Conservation (phyloP, 2,113 vertebrate species). For the Thunnus thynnus region DNA sequence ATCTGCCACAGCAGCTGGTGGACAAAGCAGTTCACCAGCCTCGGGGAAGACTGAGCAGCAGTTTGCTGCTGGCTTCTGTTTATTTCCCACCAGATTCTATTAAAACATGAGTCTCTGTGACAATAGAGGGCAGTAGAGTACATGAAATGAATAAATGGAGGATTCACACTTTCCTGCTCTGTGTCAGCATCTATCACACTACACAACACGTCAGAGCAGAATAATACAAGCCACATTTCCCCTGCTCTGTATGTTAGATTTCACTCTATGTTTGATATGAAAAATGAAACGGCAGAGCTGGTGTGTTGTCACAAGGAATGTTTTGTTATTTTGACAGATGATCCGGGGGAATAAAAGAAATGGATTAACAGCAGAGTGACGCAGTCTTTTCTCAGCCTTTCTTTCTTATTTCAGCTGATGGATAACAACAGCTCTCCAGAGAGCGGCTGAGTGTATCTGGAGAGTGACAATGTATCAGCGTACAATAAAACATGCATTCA, state of each 20-base stretch:
- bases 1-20: neutral
- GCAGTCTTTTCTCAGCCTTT: conserved; percentile 14
- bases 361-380: conserved; percentile 24
- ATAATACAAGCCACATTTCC: neutral
- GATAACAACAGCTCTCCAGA: conserved; percentile 21
- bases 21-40: neutral
- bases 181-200: neutral
- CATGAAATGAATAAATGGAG: neutral
- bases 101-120: neutral
- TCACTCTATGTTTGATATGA: conserved; percentile 6
- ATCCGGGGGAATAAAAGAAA: conserved; percentile 9
- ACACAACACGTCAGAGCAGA: neutral
- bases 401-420: conserved; percentile 10
- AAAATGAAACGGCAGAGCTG: conserved; percentile 9
- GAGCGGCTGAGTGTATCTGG: neutral
- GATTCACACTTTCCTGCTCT: neutral
- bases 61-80: neutral
- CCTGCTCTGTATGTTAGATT: neutral
- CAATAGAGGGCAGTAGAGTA: conserved; percentile 41
- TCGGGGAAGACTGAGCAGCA: neutral
- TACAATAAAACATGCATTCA: conserved; percentile 23
- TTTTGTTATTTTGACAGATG: neutral
- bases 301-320: neutral
- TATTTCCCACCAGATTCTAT: neutral
- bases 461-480: neutral